A percentile compares a stretch with the other conserved stretches of the same genome.
Conservation (phyloP, 2,888 invertebrate species). For the Sesia apiformis region DNA sequence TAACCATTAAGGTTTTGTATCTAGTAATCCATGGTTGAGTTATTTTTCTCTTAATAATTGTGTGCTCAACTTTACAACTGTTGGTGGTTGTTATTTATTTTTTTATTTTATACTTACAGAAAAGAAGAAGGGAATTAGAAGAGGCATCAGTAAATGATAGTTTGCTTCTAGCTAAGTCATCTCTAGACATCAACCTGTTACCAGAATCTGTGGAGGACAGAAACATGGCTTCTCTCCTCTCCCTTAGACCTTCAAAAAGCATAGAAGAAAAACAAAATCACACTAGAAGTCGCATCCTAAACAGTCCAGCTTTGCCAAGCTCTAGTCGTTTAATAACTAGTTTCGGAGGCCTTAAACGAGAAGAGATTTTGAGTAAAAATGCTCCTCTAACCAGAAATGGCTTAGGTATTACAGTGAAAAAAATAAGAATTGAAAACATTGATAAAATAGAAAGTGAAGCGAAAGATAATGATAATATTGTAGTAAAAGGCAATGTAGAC, state of each 20-base stretch:
- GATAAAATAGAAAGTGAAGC: conserved; percentile 1
- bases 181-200: conserved; percentile 84
- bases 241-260: conserved; percentile 77
- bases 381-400: conserved; percentile 38
- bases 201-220: conserved; percentile 88
- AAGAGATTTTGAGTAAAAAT: conserved; percentile 62
- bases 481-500: conserved; percentile 1
- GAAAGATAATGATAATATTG: conserved; percentile 1
- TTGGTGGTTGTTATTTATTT: background rate
- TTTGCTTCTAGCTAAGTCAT: conserved; percentile 81
- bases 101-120: conserved; percentile 26
- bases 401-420: conserved; percentile 55
- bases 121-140: conserved; percentile 84
- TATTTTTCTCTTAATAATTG: no score
- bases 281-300: conserved; percentile 65
- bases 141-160: conserved; percentile 79
- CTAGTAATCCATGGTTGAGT: no score
- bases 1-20: no score
- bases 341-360: conserved; percentile 73
- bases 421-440: conserved; percentile 20
- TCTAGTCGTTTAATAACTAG: conserved; percentile 59
- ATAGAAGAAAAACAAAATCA: conserved; percentile 73
- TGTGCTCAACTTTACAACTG: no score
- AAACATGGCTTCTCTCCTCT: conserved; percentile 84
- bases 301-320: conserved; percentile 72